A percentile compares a stretch with the other conserved stretches of the same genome.
phyloP scores from a whole-genome alignment of 2,113 vertebrate genomes.

The Rhabdomys dilectus region DNA sequence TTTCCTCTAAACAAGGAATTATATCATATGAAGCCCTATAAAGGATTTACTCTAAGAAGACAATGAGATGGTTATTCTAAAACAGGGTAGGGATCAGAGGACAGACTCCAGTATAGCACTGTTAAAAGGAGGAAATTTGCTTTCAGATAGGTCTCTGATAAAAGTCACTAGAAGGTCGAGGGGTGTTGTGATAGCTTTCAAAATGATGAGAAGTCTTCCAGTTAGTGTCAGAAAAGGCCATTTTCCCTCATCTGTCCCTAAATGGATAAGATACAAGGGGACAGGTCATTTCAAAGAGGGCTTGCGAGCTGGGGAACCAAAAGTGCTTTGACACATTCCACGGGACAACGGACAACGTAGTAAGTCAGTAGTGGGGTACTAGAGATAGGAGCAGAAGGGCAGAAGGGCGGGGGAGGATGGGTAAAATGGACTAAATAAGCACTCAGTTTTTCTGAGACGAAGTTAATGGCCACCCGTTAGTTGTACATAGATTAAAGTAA shows the following conservation, averaged over 20 bases:
- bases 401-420: neutral
- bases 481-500: constrained; percentile 11
- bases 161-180: neutral
- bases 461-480: constrained; percentile 2
- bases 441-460: neutral
- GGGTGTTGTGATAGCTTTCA: neutral
- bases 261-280: neutral
- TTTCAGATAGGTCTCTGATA: neutral
- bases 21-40: neutral
- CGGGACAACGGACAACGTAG: too few relatives aligned
- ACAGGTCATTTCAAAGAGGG: neutral
- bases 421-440: neutral
- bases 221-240: neutral
- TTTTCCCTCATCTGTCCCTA: neutral
- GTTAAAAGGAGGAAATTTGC: neutral
- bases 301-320: neutral
- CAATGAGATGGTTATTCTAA: neutral
- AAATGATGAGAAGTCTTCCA: constrained; percentile 31
- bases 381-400: neutral
- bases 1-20: neutral
- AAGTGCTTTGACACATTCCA: neutral
- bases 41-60: neutral
- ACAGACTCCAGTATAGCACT: neutral
- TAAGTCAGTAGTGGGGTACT: neutral
- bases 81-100: neutral